phyloP scores from a whole-genome alignment of 2,797 vertebrate genomes.

The Sebastes minor region DNA sequence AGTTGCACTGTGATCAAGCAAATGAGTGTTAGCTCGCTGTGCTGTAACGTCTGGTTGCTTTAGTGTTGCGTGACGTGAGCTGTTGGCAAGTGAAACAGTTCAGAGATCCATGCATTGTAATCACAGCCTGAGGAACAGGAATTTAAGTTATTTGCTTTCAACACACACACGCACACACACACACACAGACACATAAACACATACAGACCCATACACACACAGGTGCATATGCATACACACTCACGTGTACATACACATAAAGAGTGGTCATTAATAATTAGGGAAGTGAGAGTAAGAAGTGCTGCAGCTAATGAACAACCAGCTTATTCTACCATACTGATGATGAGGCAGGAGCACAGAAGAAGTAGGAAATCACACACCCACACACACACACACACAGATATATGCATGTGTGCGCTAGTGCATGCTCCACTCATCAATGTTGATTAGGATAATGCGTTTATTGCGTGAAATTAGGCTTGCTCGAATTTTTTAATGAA shows the following conservation, averaged over 20 bases:
- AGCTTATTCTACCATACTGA: constrained; percentile 53
- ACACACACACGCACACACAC: background rate
- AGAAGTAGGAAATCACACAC: constrained; percentile 49
- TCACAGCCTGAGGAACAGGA: constrained; percentile 9
- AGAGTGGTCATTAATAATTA: constrained; percentile 61
- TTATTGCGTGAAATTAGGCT: constrained; percentile 75
- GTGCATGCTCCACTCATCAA: constrained; percentile 51
- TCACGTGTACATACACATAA: background rate
- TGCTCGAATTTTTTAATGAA: constrained; percentile 58
- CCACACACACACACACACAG: background rate
- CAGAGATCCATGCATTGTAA: constrained; percentile 22
- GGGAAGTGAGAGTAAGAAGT: constrained; percentile 35
- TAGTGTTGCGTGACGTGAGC: constrained; percentile 24
- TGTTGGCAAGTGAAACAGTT: constrained; percentile 16
- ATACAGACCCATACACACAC: background rate
- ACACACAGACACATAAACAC: background rate
- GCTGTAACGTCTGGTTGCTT: constrained; percentile 18
- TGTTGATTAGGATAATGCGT: constrained; percentile 74
- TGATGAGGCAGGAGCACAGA: constrained; percentile 52
- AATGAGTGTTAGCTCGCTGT: background rate
- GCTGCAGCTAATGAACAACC: constrained; percentile 61
- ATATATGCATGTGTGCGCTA: background rate
- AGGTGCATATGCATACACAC: constrained; percentile 12
- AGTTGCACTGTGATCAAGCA: constrained; percentile 41
- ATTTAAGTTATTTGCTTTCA: constrained; percentile 34